Evolutionary conservation across 35 echinoderm and acorn worm genomes (phyloP), one percentile per base, ranked within the genome.

Genomic region (Ptychodera flava): DNA sequence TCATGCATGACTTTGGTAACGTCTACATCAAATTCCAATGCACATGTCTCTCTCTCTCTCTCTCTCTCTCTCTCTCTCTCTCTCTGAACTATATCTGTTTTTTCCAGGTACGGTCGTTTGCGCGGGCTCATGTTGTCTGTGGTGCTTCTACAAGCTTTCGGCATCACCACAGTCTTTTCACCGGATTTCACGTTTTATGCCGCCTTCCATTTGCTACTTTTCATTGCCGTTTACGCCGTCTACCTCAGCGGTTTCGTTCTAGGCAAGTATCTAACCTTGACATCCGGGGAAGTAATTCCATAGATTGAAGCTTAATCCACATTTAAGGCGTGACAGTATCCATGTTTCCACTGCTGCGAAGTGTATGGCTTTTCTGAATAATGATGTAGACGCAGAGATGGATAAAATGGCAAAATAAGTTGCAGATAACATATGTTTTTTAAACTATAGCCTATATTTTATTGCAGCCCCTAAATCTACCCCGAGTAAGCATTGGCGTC

Each of bases 241-340:
- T 94, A 88, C 77, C 83, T 94, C 15, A 80, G 91, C 30, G 89
- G 85, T 30, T 94, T 94, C 78, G 78, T 94, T 16, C 88, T 94
- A 0, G 93, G 93, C 91, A 82, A 88, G 86, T 80, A 78, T 78
- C 45, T n/a, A n/a, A n/a, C n/a, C n/a, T n/a, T n/a, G n/a, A 75
- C 45, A 77, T 86, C 30, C 45, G 78, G 76, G 85, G 78, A 31
- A 45, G 33, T 29, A 32, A 77, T 10, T 34, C 78, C 1, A 35
- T 77, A 29, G 31, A 77, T 14, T 38, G 85, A 0, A 77, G 78
- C 45, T 86, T 86, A 34, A 77, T 38, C 33, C 36, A 77, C 12
- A 77, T 77, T 86, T 77, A 86, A 29, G 78, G 76, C 36, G n/a
- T 30, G 53, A 78, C 78, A 30, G 76, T 77, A 32, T 34, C 33